phyloP scores from a whole-genome alignment of 53 echinoderm and acorn worm species.

The Henricia sp. region DNA sequence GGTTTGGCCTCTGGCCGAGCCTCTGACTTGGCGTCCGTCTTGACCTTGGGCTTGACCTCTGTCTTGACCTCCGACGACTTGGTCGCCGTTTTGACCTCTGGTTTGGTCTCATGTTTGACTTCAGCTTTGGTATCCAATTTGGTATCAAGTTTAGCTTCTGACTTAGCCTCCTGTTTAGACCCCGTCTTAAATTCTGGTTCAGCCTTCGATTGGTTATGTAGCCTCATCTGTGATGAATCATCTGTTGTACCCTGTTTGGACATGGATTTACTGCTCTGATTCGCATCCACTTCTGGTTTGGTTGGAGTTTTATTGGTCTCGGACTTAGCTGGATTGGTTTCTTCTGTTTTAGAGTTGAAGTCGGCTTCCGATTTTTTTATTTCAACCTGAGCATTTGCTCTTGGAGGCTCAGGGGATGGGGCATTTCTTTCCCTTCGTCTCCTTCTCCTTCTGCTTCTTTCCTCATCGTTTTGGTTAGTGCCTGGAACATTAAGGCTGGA shows the following conservation, averaged over 20 bases:
- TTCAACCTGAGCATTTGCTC: neutral
- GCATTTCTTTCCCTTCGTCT: constrained; percentile 39
- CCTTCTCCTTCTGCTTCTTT: constrained; percentile 42
- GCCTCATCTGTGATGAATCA: neutral
- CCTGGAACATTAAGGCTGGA: constrained; percentile 8
- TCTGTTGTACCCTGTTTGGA: neutral
- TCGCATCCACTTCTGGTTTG: neutral
- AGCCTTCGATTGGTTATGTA: neutral
- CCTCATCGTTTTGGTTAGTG: constrained; percentile 35
- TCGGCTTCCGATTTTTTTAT: neutral
- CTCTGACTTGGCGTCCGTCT: constrained; percentile 37
- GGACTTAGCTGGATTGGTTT: constrained; percentile 10
- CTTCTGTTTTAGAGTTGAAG: neutral
- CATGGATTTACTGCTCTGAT: neutral
- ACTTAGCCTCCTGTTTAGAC: constrained; percentile 23
- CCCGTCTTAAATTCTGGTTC: neutral
- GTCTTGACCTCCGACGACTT: neutral
- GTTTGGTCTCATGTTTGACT: neutral
- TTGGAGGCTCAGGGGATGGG: constrained; percentile 29
- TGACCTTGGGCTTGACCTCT: constrained; percentile 32
- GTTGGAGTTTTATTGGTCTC: neutral
- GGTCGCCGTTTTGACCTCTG: neutral
- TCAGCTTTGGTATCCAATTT: constrained; percentile 1
- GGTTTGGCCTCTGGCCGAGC: constrained; percentile 40
- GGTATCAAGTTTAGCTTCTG: neutral